phyloP scores from a whole-genome alignment of 2,888 invertebrate genomes.

The Papilio protenor region DNA sequence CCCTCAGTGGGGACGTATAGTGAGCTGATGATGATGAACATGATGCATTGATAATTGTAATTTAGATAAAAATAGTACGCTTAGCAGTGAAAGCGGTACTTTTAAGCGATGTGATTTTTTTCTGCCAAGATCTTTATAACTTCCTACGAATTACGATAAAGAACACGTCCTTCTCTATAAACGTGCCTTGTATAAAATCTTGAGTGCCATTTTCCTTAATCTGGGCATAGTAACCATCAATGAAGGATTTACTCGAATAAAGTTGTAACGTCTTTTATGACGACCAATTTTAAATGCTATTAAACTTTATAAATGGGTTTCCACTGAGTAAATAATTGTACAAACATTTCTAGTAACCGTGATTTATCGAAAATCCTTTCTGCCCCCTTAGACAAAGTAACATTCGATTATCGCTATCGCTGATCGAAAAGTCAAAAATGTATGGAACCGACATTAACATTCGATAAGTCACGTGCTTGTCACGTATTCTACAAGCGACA shows the following conservation, averaged over 20 bases:
- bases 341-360: too few relatives aligned
- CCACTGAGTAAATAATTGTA: too few relatives aligned
- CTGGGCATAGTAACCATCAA: slow-evolving; percentile 47
- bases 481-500: too few relatives aligned
- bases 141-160: slow-evolving; percentile 24
- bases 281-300: not conserved
- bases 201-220: slow-evolving; percentile 53
- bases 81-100: not conserved
- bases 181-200: slow-evolving; percentile 51
- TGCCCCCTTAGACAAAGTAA: too few relatives aligned
- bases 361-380: too few relatives aligned
- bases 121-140: not conserved
- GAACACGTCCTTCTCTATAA: slow-evolving; percentile 46
- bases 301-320: not conserved
- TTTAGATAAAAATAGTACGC: not conserved
- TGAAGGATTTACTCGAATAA: slow-evolving; percentile 40
- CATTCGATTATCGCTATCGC: too few relatives aligned
- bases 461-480: too few relatives aligned
- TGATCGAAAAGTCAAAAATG: too few relatives aligned
- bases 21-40: too few relatives aligned
- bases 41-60: too few relatives aligned
- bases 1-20: too few relatives aligned
- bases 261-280: not conserved
- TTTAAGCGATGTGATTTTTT: not conserved
- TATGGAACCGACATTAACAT: too few relatives aligned